Conservation (phyloP, 1,140 invertebrate genomes). For the Colletes gigas region DNA sequence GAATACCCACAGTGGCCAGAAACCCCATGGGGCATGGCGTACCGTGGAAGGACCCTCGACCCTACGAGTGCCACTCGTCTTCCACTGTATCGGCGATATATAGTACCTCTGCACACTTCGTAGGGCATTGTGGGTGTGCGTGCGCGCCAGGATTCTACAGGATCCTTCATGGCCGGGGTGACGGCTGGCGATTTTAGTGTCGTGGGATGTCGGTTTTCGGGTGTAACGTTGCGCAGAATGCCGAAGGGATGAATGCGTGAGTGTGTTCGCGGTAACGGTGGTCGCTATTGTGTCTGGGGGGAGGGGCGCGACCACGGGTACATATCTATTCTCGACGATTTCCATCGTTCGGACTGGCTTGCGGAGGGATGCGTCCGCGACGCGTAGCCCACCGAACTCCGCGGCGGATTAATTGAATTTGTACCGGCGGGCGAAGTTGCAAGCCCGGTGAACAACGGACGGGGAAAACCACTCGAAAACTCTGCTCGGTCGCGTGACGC, state of each 20-base stretch:
- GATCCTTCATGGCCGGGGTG: slow-evolving; percentile 20
- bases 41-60: slow-evolving; percentile 58
- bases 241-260: background rate
- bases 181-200: background rate
- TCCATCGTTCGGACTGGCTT: background rate
- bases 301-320: background rate
- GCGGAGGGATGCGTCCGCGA: background rate
- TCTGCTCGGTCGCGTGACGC: background rate
- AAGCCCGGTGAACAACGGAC: too few relatives aligned
- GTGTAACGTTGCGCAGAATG: background rate
- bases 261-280: slow-evolving; percentile 1
- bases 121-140: slow-evolving; percentile 17
- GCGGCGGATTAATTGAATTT: slow-evolving; percentile 37
- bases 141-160: slow-evolving; percentile 16
- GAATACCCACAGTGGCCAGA: slow-evolving; percentile 45
- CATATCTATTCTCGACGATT: background rate
- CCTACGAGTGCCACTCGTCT: slow-evolving; percentile 64
- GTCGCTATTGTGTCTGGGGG: background rate
- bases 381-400: background rate
- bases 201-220: slow-evolving; percentile 6
- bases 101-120: background rate
- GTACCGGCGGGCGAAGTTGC: background rate
- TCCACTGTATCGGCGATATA: slow-evolving; percentile 25
- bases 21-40: slow-evolving; percentile 62
- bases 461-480: background rate